Evolutionary conservation across 2,888 invertebrate species (phyloP).

Genomic region (Linnaemya vulpina): DNA sequence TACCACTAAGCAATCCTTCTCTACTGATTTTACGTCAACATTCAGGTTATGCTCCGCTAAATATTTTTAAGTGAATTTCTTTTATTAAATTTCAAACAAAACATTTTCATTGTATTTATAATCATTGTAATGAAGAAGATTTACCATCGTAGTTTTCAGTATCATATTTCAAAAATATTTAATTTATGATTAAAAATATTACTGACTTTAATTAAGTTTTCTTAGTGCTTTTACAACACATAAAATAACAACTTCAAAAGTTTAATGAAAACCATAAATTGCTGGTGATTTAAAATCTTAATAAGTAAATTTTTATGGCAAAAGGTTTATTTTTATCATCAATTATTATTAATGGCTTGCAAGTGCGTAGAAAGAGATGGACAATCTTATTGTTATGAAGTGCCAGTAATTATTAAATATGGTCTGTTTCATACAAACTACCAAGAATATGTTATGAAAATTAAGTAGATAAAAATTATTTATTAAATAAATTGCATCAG

Average conservation of each 20-base stretch:
- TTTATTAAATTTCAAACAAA: constrained; percentile 1
- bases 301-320: constrained; percentile 30
- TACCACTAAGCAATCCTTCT: constrained; percentile 4
- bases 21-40: constrained; percentile 57
- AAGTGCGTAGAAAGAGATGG: constrained; percentile 8
- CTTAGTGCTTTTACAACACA: constrained; percentile 1
- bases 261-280: constrained; percentile 59
- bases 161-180: constrained; percentile 55
- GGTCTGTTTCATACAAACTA: too few species aligned
- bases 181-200: constrained; percentile 5
- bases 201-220: constrained; percentile 52
- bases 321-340: constrained; percentile 13
- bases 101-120: constrained; percentile 11
- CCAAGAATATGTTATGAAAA: too few species aligned
- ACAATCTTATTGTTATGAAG: not conserved
- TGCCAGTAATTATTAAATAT: not conserved
- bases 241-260: constrained; percentile 8
- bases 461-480: too few species aligned
- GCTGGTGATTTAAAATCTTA: constrained; percentile 36
- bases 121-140: constrained; percentile 27
- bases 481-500: too few species aligned
- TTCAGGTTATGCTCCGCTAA: constrained; percentile 52
- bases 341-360: constrained; percentile 39
- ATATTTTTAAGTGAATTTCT: constrained; percentile 12
- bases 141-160: constrained; percentile 32